Evolutionary conservation across 2,113 vertebrate genomes (phyloP).

Genomic region (Pelvicachromis taeniatus): DNA sequence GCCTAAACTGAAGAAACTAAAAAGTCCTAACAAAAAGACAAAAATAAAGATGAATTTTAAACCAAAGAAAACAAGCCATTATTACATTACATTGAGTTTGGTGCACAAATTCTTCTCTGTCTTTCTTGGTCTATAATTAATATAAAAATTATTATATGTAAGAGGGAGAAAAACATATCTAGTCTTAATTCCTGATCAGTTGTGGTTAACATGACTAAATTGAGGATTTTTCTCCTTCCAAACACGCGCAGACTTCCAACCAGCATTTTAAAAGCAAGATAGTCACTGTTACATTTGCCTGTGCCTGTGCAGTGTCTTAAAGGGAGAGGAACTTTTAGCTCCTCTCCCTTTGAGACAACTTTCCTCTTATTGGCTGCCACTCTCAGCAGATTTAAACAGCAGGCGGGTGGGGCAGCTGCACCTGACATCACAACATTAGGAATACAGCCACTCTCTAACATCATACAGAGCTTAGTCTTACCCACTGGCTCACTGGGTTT

Average conservation of each 20-base stretch:
- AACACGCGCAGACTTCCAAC: neutral
- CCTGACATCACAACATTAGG: neutral
- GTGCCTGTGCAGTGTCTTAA: no score
- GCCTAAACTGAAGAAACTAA: no score
- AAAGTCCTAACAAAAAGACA: neutral
- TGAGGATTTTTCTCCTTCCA: neutral
- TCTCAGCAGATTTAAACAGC: neutral
- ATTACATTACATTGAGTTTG: neutral
- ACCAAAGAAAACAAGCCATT: neutral
- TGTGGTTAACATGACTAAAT: neutral
- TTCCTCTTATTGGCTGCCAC: neutral
- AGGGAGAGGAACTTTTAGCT: no score
- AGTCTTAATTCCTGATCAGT: neutral
- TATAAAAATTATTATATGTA: neutral
- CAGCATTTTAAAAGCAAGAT: neutral
- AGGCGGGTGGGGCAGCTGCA: neutral
- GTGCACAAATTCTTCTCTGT: neutral
- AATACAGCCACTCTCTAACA: neutral
- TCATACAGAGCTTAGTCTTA: neutral
- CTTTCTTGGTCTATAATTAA: neutral
- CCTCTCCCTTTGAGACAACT: neutral
- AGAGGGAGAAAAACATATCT: neutral
- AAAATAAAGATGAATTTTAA: neutral
- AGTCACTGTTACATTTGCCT: neutral
- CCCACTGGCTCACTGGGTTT: neutral